phyloP scores from a whole-genome alignment of 1,140 invertebrate species.

The Danaus melanippus region DNA sequence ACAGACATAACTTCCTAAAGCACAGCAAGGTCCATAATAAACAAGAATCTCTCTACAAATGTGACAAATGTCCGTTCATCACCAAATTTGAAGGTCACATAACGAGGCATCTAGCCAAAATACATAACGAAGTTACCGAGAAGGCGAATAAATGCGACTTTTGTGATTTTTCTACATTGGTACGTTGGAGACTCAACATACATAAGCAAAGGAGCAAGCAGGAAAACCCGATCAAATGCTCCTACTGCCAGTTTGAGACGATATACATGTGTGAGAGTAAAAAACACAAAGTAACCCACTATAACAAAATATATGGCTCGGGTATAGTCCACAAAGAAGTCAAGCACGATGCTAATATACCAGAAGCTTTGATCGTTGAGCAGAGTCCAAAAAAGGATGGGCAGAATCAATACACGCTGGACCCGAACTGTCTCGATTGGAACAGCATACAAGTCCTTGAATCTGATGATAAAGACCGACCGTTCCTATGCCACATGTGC shows the following conservation, averaged over 20 bases:
- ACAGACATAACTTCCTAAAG: conserved; percentile 41
- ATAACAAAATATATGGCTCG: conserved; percentile 28
- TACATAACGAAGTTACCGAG: conserved; percentile 41
- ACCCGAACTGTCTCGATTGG: conserved; percentile 39
- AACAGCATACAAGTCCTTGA: conserved; percentile 42
- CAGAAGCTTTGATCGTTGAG: conserved; percentile 3
- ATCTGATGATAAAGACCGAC: conserved; percentile 30
- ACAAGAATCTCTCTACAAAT: conserved; percentile 29
- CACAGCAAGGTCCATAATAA: conserved; percentile 37
- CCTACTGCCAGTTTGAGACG: conserved; percentile 34
- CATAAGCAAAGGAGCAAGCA: conserved; percentile 40
- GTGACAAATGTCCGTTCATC: conserved; percentile 46
- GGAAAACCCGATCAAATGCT: conserved; percentile 27
- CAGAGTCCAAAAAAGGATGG: conserved; percentile 10
- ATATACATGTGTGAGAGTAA: conserved; percentile 39
- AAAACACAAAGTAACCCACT: conserved; percentile 37
- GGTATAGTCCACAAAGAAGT: background rate
- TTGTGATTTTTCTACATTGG: conserved; percentile 45
- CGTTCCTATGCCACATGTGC: conserved; percentile 41
- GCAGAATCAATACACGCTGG: conserved; percentile 28
- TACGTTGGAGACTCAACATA: conserved; percentile 38
- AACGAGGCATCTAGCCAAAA: conserved; percentile 39
- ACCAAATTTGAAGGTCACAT: conserved; percentile 47
- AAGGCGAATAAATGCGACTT: conserved; percentile 36
- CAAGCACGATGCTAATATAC: background rate